Base-by-base conservation (phyloP, 2,888 invertebrate species). In the Cheilosia vernalis region DNA sequence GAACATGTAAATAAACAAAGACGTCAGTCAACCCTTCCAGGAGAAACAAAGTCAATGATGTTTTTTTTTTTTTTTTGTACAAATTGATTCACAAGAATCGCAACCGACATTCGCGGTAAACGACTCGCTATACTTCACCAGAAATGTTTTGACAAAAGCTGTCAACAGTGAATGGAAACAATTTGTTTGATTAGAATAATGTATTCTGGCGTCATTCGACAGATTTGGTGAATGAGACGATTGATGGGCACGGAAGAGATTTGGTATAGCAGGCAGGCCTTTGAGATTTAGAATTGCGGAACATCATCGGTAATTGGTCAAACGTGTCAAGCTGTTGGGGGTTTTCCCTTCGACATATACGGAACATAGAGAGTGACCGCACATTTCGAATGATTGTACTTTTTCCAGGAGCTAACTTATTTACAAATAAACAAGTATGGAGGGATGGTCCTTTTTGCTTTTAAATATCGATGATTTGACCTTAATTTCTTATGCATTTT, bases 211-310 rank as follows among this genome's bases (percentile, higher is more conserved):
- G 76, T 66, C 76, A 76, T 47, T 76, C 40, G 73, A 73, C 44
- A 55, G 61, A 63, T 73, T 21, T 73, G 33, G 37, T 51, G 49
- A 66, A 66, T 74, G 66, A 74, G 56, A 66, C 56, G 63, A 63
- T 63, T 30, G 72, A 72, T 61, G 51, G 17, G 60, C 4, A 37
- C 73, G 63, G 53, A 63, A 63, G 53, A 63, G 42, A 53, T 2
- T 9, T 7, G 17, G 44, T 0, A 6, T 27, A n/a, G 2, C 58
- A 13, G 40, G 56, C 9, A 30, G 30, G 30, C 30, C 55, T 42
- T 58, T 30, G 15, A 9, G 13, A 49, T 61, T 15, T 19, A 27
- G 60, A 61, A 72, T 60, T 51, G 51, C 30, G 13, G 13, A 37
- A 37, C 37, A 13, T 37, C 37, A 13, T 37, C 37, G 4, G 37